Percentiles rank a stretch among this genome's conserved stretches.
phyloP scores from a whole-genome alignment of 2,797 vertebrate species.

The Mus minutoides region DNA sequence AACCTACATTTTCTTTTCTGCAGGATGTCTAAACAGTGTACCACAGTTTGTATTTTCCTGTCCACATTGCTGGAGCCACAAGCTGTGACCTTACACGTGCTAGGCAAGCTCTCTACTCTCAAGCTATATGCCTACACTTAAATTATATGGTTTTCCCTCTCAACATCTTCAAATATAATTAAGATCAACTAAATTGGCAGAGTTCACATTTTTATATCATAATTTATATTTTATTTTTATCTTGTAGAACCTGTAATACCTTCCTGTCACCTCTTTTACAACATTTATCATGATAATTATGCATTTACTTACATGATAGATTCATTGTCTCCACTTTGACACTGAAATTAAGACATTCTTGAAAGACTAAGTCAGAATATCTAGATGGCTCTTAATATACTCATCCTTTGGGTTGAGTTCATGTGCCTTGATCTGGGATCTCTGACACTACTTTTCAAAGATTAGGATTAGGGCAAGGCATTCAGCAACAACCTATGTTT shows the following conservation, averaged over 20 bases:
- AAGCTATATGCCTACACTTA: not conserved
- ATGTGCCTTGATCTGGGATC: not conserved
- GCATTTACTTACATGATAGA: not conserved
- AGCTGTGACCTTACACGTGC: not conserved
- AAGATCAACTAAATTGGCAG: not conserved
- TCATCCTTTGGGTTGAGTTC: not conserved
- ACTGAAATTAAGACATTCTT: not conserved
- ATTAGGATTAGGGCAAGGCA: not conserved
- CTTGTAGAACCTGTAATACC: not conserved
- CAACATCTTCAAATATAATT: constrained; percentile 25
- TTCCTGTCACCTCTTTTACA: not conserved
- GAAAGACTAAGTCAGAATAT: not conserved
- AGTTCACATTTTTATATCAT: not conserved
- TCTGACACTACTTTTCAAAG: not conserved
- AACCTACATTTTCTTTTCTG: not conserved
- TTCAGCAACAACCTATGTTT: not conserved
- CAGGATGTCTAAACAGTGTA: not conserved
- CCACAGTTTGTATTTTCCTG: not conserved
- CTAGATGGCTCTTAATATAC: not conserved
- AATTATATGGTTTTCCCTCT: not conserved
- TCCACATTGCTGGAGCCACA: too few species aligned
- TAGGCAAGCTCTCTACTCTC: not conserved
- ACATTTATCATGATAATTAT: not conserved
- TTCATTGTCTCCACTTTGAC: not conserved
- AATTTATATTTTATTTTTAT: constrained; percentile 7